phyloP scores from a whole-genome alignment of 2,113 vertebrate species.

The Lepisosteus oculatus region DNA sequence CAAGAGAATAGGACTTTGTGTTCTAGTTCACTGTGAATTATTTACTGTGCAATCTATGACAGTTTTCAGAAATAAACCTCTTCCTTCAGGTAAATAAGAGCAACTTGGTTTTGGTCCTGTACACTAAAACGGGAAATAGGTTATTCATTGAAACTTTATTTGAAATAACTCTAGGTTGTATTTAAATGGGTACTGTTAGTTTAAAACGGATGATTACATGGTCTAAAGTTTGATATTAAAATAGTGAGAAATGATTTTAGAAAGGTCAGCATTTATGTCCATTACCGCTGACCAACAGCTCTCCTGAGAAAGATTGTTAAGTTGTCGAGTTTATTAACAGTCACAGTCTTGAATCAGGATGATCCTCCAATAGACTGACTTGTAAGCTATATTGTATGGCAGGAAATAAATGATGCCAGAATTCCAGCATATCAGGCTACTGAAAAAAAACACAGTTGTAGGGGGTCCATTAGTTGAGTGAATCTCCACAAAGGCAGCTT shows the following conservation, averaged over 20 bases:
- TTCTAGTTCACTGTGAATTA: conserved; percentile 4
- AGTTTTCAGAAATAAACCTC: not conserved
- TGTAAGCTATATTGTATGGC: no score
- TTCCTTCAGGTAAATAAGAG: no score
- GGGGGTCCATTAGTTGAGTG: conserved; percentile 47
- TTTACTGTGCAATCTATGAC: not conserved
- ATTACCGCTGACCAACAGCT: not conserved
- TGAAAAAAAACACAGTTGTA: conserved; percentile 6
- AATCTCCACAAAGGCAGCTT: conserved; percentile 32
- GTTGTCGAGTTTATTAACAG: not conserved
- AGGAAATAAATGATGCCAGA: no score
- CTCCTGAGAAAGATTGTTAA: not conserved
- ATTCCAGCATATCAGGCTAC: no score
- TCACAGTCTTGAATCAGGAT: not conserved
- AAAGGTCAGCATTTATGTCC: conserved; percentile 9
- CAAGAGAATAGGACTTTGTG: conserved; percentile 8
- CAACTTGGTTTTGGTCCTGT: not conserved
- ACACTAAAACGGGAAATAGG: not conserved
- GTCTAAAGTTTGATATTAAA: no score
- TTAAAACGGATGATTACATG: no score
- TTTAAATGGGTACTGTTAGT: no score
- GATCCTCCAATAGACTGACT: no score
- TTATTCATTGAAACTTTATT: not conserved
- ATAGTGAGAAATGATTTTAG: not conserved
- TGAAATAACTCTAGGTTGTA: not conserved